These are phyloP conservation scores for Cerastis rubricosa DNA, from an alignment of 2,888 invertebrate species.

Conservation along the genomic window DNA sequence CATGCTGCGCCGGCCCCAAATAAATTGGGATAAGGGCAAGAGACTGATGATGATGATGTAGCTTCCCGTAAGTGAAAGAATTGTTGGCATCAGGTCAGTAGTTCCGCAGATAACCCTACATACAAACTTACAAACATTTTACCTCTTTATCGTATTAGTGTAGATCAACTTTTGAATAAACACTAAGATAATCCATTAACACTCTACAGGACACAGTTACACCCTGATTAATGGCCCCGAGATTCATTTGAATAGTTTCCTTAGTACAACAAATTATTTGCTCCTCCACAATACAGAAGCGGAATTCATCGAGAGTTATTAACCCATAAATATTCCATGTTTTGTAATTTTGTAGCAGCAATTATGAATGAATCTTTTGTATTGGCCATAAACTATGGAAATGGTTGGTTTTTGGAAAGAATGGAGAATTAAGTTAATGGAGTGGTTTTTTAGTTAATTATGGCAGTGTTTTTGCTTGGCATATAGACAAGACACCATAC, in stretches of 20 bases:
- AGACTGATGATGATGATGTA: no score
- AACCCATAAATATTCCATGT: constrained; percentile 63
- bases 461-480: background rate
- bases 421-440: constrained; percentile 30
- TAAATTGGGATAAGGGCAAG: no score
- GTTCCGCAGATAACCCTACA: no score
- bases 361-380: constrained; percentile 63
- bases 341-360: constrained; percentile 65
- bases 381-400: constrained; percentile 56
- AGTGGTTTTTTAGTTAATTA: background rate
- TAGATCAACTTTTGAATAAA: constrained; percentile 13
- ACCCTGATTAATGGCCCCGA: constrained; percentile 57
- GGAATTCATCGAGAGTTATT: constrained; percentile 64
- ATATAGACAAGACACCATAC: no score
- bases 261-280: constrained; percentile 61
- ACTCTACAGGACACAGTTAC: constrained; percentile 40
- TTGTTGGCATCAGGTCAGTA: no score
- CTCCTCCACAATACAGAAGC: constrained; percentile 36
- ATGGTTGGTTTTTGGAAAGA: constrained; percentile 34
- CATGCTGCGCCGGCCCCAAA: no score
- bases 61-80: no score
- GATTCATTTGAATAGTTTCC: constrained; percentile 70
- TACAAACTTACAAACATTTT: no score
- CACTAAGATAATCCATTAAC: constrained; percentile 37
- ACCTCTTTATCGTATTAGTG: no score